Evolutionary conservation across 92 coral and sea anemone species (phyloP), one percentile per base, ranked within the genome.

Genomic region (Pocillopora meandrina): DNA sequence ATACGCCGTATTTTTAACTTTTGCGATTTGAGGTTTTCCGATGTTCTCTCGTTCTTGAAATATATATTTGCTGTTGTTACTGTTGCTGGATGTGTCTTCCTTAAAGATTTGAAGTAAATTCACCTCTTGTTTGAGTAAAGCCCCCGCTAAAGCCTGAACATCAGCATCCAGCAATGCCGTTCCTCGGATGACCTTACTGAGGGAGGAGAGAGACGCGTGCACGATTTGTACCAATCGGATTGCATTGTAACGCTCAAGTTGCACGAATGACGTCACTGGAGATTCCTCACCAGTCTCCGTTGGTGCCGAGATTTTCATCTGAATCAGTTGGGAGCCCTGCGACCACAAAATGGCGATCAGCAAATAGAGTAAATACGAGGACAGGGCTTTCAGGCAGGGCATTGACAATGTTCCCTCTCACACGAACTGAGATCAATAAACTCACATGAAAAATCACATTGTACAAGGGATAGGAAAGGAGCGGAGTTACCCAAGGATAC

Each of bases 191-290:
- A 96, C 99, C 85, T 96, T 96, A 61, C 99, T 96, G 21, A 96
- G 98, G 66, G 99, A 92, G 26, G 99, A 93, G 31, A 96, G 90
- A 49, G 98, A 94, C 52, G 95, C 99, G 85, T 97, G 99, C 56
- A 97, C 99, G 31, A 87, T 92, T 83, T 97, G 99, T 26, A 97
- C 96, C 82, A 94, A 87, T 36, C 91, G 86, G 75, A 92, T 90
- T 3, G 99, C 97, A 73, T 90, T 97, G 89, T 92, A 97, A 11
- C 98, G 92, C 85, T 97, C 99, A 56, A 97, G 89, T 34, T 81
- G 93, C 47, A 97, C 99, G 81, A 97, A 95, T 76, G 99, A 97
- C 83, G 97, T 92, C 89, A 97, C 95, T 18, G 99, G 99, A 33
- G 98, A 94, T 89, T 97, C 99, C 21, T 94, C 93, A 75, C 99